Conservation (phyloP, 2,113 vertebrate species). For the Corythaixoides concolor region DNA sequence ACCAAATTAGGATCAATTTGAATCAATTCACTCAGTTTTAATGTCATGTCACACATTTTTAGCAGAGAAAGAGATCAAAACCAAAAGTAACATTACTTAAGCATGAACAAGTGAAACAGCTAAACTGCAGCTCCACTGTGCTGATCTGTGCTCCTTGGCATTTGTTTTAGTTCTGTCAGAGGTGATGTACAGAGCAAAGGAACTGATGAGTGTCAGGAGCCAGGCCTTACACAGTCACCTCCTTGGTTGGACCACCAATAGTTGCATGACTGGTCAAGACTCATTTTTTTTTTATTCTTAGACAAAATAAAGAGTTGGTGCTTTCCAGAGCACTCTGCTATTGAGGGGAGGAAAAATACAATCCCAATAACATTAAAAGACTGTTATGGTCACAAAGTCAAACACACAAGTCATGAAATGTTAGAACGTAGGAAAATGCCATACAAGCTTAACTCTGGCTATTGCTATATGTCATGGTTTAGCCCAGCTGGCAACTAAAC, state of each 20-base stretch:
- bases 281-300: background rate
- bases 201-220: accelerated
- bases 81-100: background rate
- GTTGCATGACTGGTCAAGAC: background rate
- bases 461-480: too few relatives aligned
- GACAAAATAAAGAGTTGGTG: background rate
- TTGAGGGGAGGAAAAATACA: background rate
- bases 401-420: background rate
- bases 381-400: background rate
- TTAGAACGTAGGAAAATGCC: background rate
- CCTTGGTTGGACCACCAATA: background rate
- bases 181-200: background rate
- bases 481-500: too few relatives aligned
- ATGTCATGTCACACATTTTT: background rate
- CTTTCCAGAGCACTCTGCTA: background rate
- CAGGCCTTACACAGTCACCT: background rate
- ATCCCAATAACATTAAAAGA: background rate
- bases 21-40: background rate
- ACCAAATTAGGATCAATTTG: background rate
- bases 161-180: background rate
- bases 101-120: background rate
- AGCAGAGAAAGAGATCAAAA: background rate
- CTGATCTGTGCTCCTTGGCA: background rate
- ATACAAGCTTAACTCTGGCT: background rate
- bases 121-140: background rate